Base-by-base conservation (phyloP, 53 echinoderm and acorn worm genomes). In the Mesocentrotus franciscanus region DNA sequence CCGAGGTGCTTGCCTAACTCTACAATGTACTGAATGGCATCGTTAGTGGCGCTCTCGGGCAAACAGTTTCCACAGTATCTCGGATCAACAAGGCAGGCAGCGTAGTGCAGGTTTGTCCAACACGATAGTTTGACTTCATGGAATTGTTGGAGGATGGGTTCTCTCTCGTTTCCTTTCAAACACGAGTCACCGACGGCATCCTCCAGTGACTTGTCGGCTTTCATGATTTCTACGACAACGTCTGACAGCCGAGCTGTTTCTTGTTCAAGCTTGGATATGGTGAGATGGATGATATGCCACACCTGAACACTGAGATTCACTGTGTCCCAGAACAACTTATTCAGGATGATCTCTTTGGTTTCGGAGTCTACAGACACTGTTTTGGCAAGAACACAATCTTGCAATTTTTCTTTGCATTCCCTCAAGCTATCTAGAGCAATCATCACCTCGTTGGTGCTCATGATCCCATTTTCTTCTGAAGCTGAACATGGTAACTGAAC, bases 51-150 rank as follows among this genome's bases (percentile, higher is more conserved):
- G 61, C 22, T 59, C 83, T 94, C 94, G 9, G 94, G 24, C 34
- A 94, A 60, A 22, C 61, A 61, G 22, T 26, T 84, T 7, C 94
- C 94, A 42, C 94, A 61, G 94, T 94, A 94, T 59, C 94, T 56
- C 20, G 94, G 94, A 59, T 94, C 94, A 15, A 94, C 60, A 56
- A 94, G 94, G 94, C 94, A 94, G 35, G 94, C 85, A 29, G 94
- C 83, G 35, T 61, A 61, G 85, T 94, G 94, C 20, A 94, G 58
- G 20, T 60, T 18, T 32, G 60, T 81, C 35, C 94, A 94, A 26
- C 94, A 94, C 0, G 62, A 60, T 20, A 29, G 26, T 49, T 84
- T 60, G 36, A 94, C 57, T 29, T 81, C 94, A 39, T 85, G 60
- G 0, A 60, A 84, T n/a, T 20, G 56, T 8, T 84, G 49, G 20